phyloP scores from a whole-genome alignment of 2,113 vertebrate species.

The Genyomyrus donnyi region DNA sequence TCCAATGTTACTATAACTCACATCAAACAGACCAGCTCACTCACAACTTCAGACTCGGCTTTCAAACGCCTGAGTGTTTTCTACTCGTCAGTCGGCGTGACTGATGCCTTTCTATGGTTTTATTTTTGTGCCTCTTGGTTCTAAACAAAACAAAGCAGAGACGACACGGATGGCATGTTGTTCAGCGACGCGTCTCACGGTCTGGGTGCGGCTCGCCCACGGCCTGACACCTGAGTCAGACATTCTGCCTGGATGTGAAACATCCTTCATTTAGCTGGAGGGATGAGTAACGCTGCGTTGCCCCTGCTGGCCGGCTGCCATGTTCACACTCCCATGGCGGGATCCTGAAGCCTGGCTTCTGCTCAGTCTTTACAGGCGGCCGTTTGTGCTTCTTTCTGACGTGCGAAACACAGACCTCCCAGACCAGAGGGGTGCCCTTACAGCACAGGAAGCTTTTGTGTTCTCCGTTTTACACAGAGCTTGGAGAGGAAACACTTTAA shows the following conservation, averaged over 20 bases:
- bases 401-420: background rate
- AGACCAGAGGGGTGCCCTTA: background rate
- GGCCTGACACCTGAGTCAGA: background rate
- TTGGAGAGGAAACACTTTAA: background rate
- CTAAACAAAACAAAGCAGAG: background rate
- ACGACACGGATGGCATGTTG: background rate
- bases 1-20: background rate
- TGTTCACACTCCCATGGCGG: background rate
- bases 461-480: background rate
- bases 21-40: background rate
- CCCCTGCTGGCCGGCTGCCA: background rate
- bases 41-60: background rate
- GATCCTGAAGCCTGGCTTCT: background rate
- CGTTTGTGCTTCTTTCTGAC: background rate
- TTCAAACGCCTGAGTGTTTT: background rate
- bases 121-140: background rate
- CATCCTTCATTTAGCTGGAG: background rate
- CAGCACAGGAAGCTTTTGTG: background rate
- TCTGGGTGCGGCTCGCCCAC: background rate
- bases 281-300: background rate
- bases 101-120: background rate
- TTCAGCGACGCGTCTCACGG: background rate
- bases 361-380: background rate
- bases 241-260: background rate
- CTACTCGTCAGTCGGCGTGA: background rate